Base-by-base conservation (phyloP, 2,113 vertebrate genomes). In the Myiozetetes cayanensis region DNA sequence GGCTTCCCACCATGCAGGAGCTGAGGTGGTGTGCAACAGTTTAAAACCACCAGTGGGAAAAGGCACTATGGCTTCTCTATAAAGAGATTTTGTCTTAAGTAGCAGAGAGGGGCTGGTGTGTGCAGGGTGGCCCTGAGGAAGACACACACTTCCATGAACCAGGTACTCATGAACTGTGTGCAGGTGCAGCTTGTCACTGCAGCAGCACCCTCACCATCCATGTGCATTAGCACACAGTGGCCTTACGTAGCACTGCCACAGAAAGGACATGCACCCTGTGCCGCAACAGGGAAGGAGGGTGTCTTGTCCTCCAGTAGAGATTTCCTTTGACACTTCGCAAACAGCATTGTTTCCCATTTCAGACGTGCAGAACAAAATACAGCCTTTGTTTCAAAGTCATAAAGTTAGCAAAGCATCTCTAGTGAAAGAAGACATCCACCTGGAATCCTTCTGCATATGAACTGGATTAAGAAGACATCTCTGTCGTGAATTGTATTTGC, bases 221-320 rank as follows among this genome's bases (percentile, higher is more conserved):
- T 7, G 13, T 5, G n/a, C 52, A 43, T 25, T 4, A 58, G 63
- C 55, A n/a, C 3, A 3, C 27, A 17, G 33, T 4, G 39, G 39
- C 39, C 10, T 41, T 41, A 10, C 12, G 39, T 41, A 41, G 39
- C 39, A 41, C 39, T 3, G 4, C 61, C 28, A 14, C 2, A 11
- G 53, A 39, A 35, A 59, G 49, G 8, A 13, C 16, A 4, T 14
- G 27, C 14, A 35, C 19, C 21, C 43, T 46, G 6, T 28, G 52
- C 19, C 25, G 12, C 58, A 39, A 1, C 0, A 0, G 27, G 21
- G 30, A 3, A 76, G 27, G 12, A 67, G 18, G 23, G 27, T 2
- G 21, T 14, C 33, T 33, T 52, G 19, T 56, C 12, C 62, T 55
- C 49, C 71, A 79, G 30, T 23, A 49, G 41, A 39, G 9, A 22